phyloP scores from a whole-genome alignment of 2,797 vertebrate species.

The Megalops cyprinoides region DNA sequence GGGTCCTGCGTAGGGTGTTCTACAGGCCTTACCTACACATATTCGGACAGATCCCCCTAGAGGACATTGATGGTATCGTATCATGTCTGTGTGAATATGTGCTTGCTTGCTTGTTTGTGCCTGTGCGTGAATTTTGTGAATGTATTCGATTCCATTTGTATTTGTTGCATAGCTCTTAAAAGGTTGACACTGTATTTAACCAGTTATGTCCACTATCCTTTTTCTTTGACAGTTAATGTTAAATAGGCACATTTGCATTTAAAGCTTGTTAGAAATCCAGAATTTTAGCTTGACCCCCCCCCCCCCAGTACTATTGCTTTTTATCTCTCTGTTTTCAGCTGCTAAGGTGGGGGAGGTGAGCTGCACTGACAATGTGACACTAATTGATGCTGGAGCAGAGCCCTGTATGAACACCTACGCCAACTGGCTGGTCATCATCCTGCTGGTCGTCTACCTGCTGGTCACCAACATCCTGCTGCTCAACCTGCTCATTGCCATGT shows the following conservation, averaged over 20 bases:
- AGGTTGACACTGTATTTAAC: background rate
- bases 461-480: conserved; percentile 91
- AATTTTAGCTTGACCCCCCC: background rate
- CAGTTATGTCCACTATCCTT: background rate
- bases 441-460: conserved; percentile 84
- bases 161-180: conserved; percentile 1
- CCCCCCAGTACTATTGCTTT: background rate
- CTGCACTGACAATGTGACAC: conserved; percentile 73
- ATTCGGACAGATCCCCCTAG: conserved; percentile 88
- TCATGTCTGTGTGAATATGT: conserved; percentile 17
- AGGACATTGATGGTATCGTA: conserved; percentile 82
- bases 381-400: conserved; percentile 64
- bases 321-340: conserved; percentile 59
- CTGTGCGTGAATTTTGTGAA: too few species aligned
- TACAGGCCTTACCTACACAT: conserved; percentile 90
- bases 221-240: background rate
- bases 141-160: background rate
- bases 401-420: conserved; percentile 75
- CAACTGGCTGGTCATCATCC: conserved; percentile 89
- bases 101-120: background rate
- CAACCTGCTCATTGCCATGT: conserved; percentile 92
- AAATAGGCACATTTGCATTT: background rate
- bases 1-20: conserved; percentile 83
- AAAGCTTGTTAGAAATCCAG: background rate
- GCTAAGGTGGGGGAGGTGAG: conserved; percentile 61